Base-by-base conservation (phyloP, 2,888 invertebrate genomes). In the Isoperla grammatica region DNA sequence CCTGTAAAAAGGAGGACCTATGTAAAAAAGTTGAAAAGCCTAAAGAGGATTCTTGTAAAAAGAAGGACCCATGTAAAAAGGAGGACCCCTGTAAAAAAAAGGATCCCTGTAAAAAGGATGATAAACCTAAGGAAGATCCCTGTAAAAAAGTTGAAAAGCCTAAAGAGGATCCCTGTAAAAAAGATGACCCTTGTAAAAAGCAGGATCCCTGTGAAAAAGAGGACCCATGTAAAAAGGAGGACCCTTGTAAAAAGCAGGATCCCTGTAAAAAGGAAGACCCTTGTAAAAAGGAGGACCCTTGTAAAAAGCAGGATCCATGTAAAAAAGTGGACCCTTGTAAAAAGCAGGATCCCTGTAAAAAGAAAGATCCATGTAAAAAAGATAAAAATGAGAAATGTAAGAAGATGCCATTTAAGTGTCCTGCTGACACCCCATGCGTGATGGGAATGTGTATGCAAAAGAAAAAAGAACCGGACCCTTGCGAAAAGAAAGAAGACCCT, bases 331-430 rank as follows among this genome's bases (percentile, higher is more conserved):
- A 17, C 20, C 8, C 22, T 12, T 20, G 22, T n/a, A 20, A 22
- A 3, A 48, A 46, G 19, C 11, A 48, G 2, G 48, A 48, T 22
- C 48, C 22, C n/a, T 48, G 48, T 22, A 48, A 48, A 22, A 48
- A 48, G 48, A 22, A 48, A 22, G 48, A 48, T 22, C 20, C 23
- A 13, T 50, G 35, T 50, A 50, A 35, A 50, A 50, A 15, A 50
- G 45, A 19, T 45, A 45, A 45, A 45, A 6, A n/a, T 19, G 45
- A 48, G 2, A 19, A n/a, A 13, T 22, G 23, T 22, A 9, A 22
- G 8, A 48, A 48, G 13, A 48, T 22, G 3, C 3, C 48, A 20
- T 48, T 48, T 13, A 5, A 48, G 23, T 20, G 20, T 48, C 48
- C 48, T 2, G 20, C 20, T 12, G 48, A 12, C 48, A n/a, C 19